Evolutionary conservation across 2,797 vertebrate genomes (phyloP).

Genomic region (Schizothorax lantsangensis): DNA sequence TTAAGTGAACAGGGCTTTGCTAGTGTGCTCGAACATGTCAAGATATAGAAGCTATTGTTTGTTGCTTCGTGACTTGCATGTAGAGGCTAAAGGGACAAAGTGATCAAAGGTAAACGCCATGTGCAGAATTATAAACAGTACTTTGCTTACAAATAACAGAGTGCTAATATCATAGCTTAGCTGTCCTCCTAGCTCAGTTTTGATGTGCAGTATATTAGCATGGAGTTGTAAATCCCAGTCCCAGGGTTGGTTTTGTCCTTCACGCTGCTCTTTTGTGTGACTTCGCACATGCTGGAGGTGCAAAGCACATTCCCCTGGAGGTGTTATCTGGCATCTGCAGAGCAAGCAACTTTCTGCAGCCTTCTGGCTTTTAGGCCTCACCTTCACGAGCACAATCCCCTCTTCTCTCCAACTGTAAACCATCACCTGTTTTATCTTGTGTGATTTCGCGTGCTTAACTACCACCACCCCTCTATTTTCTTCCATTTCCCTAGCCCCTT

Average conservation of each 20-base stretch:
- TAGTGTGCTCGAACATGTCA: slow-evolving; percentile 70
- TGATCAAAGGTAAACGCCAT: slow-evolving; percentile 69
- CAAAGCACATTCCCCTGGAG: slow-evolving; percentile 73
- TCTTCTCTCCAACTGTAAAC: slow-evolving; percentile 59
- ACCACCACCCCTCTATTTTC: neutral
- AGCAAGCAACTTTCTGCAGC: slow-evolving; percentile 72
- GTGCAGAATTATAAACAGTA: slow-evolving; percentile 69
- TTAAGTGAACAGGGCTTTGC: slow-evolving; percentile 62
- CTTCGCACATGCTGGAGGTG: slow-evolving; percentile 73
- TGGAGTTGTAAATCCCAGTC: slow-evolving; percentile 65
- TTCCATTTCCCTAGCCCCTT: slow-evolving; percentile 15
- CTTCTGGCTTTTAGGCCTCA: slow-evolving; percentile 71
- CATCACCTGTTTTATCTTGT: slow-evolving; percentile 29
- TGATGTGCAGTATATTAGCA: slow-evolving; percentile 73
- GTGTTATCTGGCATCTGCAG: slow-evolving; percentile 76
- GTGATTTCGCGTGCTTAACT: slow-evolving; percentile 31
- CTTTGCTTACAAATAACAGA: slow-evolving; percentile 57
- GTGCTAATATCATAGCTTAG: slow-evolving; percentile 1
- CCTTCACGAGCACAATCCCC: slow-evolving; percentile 28
- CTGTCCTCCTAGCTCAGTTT: slow-evolving; percentile 64
- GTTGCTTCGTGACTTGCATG: slow-evolving; percentile 75
- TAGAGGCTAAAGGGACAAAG: slow-evolving; percentile 65
- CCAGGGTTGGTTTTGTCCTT: slow-evolving; percentile 63
- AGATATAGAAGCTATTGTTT: slow-evolving; percentile 71
- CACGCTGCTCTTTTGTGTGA: slow-evolving; percentile 72